Percentiles rank a stretch among this genome's conserved stretches.
Evolutionary conservation across 2,113 vertebrate species (phyloP).

Genomic region (Corynorhinus townsendii): DNA sequence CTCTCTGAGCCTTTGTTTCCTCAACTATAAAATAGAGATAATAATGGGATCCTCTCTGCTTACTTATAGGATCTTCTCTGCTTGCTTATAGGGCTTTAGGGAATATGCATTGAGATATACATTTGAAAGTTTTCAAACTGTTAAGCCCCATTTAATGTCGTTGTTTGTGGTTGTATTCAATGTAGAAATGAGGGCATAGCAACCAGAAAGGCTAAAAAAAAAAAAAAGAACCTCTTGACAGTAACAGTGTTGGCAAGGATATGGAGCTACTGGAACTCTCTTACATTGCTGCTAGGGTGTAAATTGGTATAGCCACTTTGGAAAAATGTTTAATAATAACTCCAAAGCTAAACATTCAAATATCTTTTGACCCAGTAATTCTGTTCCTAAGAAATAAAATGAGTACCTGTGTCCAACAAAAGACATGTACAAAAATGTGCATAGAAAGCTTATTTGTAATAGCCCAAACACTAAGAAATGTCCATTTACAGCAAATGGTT

Average conservation of each 20-base stretch:
- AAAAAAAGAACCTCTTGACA: not conserved
- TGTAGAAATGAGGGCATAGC: not conserved
- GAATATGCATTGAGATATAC: not conserved
- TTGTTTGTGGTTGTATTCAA: not conserved
- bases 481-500: not conserved
- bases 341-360: not conserved
- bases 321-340: not conserved
- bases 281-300: not conserved
- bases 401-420: not conserved
- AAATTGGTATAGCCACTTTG: not conserved
- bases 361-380: not conserved
- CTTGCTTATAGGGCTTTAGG: not conserved
- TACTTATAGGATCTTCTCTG: not conserved
- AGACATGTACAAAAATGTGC: not conserved
- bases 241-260: not conserved
- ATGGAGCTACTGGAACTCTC: not conserved
- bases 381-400: not conserved
- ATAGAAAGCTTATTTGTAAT: not conserved
- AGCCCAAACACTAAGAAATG: not conserved
- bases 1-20: not conserved
- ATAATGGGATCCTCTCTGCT: not conserved
- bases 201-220: not conserved
- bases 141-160: not conserved
- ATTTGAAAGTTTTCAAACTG: not conserved
- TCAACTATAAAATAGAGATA: not conserved